Evolutionary conservation across 2,113 vertebrate genomes (phyloP).

Genomic region (Brachypteracias leptosomus): DNA sequence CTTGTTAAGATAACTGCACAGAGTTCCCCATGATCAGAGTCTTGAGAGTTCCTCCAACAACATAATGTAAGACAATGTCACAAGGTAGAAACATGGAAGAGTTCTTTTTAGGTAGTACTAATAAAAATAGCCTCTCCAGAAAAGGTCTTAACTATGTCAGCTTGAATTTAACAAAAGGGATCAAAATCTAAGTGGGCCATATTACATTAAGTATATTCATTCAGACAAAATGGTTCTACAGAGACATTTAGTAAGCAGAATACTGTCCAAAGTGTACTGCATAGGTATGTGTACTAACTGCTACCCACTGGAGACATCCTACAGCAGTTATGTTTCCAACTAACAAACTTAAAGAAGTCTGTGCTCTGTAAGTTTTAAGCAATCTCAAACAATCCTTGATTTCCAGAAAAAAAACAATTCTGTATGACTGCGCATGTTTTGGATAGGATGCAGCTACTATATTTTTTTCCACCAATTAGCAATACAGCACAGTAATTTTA

Average conservation of each 20-base stretch:
- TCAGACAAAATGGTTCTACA: background rate
- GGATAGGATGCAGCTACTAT: conserved; percentile 32
- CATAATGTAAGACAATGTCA: background rate
- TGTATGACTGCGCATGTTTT: background rate
- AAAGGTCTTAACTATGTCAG: background rate
- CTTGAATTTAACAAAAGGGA: background rate
- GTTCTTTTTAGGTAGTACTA: background rate
- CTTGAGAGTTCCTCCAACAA: background rate
- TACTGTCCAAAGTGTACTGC: conserved; percentile 44
- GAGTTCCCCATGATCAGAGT: background rate
- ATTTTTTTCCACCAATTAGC: background rate
- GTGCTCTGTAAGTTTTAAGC: no score
- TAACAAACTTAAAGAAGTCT: background rate
- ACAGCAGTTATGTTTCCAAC: background rate
- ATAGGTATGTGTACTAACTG: background rate
- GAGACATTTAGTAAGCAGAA: conserved; percentile 21
- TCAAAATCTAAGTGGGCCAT: background rate
- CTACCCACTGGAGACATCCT: background rate
- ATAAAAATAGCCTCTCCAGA: background rate
- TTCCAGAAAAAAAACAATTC: background rate
- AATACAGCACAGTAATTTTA: conserved; percentile 54
- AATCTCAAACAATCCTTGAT: background rate
- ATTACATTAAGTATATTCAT: background rate
- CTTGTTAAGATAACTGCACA: background rate
- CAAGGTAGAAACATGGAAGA: background rate